phyloP scores from a whole-genome alignment of 1,140 invertebrate genomes.

The Drosophila micromelanica region DNA sequence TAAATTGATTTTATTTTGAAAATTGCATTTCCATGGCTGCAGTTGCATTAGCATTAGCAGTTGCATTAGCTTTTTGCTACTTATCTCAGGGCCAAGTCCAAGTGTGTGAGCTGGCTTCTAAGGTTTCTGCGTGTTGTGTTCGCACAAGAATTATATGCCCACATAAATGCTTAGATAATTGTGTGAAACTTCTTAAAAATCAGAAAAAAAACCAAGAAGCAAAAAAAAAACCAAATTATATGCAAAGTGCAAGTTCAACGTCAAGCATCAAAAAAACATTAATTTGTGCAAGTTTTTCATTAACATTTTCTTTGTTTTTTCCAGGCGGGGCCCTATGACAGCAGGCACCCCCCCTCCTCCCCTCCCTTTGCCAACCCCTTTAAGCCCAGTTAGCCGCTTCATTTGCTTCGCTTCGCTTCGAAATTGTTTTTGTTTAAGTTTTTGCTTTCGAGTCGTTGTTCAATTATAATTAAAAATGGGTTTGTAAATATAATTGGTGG shows the following conservation, averaged over 20 bases:
- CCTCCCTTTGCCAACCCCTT: neutral
- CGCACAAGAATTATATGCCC: slow-evolving; percentile 65
- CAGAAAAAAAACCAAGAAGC: neutral
- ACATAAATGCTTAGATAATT: slow-evolving; percentile 61
- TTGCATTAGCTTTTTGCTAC: neutral
- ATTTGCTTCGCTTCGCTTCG: slow-evolving; percentile 63
- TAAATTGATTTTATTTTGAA: slow-evolving; percentile 31
- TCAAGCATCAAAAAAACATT: slow-evolving; percentile 37
- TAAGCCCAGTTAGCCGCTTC: slow-evolving; percentile 65
- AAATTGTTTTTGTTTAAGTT: slow-evolving; percentile 24
- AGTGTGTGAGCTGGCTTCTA: slow-evolving; percentile 39
- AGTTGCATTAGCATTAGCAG: slow-evolving; percentile 5
- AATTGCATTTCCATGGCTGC: slow-evolving; percentile 23
- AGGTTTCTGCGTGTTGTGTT: slow-evolving; percentile 29
- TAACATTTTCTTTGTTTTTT: slow-evolving; percentile 5
- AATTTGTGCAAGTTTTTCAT: slow-evolving; percentile 9
- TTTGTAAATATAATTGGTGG: slow-evolving; percentile 79
- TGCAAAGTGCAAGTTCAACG: slow-evolving; percentile 81
- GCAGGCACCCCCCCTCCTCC: neutral
- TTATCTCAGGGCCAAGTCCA: slow-evolving; percentile 42
- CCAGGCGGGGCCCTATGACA: no score
- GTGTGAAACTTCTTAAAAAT: slow-evolving; percentile 52
- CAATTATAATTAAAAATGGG: slow-evolving; percentile 76
- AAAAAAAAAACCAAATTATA: slow-evolving; percentile 60
- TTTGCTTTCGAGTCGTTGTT: slow-evolving; percentile 14